These are phyloP conservation scores for Hemaris fuciformis DNA, from an alignment of 2,888 invertebrate species.

Conservation along the genomic window DNA sequence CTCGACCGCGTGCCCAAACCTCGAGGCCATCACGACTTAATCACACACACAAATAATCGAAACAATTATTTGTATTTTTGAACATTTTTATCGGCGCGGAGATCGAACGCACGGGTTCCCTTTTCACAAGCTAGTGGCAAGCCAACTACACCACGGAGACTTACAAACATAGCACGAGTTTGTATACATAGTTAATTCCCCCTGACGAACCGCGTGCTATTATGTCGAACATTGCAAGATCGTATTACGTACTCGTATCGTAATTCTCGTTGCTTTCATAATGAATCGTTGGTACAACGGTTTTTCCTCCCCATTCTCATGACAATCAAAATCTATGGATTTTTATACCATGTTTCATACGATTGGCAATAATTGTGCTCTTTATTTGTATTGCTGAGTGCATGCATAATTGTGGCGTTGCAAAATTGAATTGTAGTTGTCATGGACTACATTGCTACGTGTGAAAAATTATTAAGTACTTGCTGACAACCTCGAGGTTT, in stretches of 20 bases:
- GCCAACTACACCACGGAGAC: no score
- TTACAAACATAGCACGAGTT: neutral
- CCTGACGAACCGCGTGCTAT: constrained; percentile 14
- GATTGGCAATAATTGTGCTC: neutral
- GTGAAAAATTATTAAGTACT: no score
- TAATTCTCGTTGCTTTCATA: constrained; percentile 21
- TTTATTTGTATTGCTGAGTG: constrained; percentile 9
- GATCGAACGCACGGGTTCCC: no score
- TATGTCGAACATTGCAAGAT: constrained; percentile 30
- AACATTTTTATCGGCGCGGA: no score
- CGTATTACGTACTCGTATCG: constrained; percentile 37
- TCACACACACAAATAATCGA: no score
- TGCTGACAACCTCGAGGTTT: no score
- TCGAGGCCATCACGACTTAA: no score
- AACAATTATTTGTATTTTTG: no score
- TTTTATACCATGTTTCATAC: constrained; percentile 27
- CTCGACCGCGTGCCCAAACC: no score
- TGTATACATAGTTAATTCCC: neutral
- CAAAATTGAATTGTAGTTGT: neutral
- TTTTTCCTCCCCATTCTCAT: constrained; percentile 50
- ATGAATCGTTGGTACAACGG: constrained; percentile 32
- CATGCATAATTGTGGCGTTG: neutral
- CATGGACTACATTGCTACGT: neutral
- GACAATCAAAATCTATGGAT: constrained; percentile 55
- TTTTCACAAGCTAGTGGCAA: no score